Evolutionary conservation across 2,888 invertebrate species (phyloP).

Genomic region (Linnaemya vulpina): DNA sequence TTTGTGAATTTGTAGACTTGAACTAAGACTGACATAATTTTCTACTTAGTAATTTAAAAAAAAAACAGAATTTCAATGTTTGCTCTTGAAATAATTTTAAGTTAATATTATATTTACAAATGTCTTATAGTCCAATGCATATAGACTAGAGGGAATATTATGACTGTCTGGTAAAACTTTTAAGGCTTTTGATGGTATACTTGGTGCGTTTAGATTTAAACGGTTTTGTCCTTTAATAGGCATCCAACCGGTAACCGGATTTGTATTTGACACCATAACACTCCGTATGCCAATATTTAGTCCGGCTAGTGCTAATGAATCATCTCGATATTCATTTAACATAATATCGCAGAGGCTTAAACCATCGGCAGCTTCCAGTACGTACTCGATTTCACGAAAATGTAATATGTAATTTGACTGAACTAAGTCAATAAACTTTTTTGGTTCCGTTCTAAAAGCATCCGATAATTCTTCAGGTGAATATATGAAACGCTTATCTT

Average conservation of each 20-base stretch:
- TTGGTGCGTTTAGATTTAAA: constrained; percentile 19
- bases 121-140: constrained; percentile 66
- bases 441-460: constrained; percentile 87
- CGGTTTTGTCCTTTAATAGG: constrained; percentile 85
- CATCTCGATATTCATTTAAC: constrained; percentile 86
- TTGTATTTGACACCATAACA: constrained; percentile 88
- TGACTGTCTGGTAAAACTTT: constrained; percentile 45
- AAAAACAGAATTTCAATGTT: no score
- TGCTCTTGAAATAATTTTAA: not conserved
- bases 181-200: not conserved
- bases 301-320: constrained; percentile 83
- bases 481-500: constrained; percentile 84
- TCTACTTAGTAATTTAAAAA: no score
- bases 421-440: constrained; percentile 87
- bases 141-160: constrained; percentile 61
- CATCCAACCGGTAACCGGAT: constrained; percentile 89
- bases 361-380: constrained; percentile 85
- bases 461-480: constrained; percentile 87
- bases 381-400: constrained; percentile 87
- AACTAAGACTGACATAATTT: no score
- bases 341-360: constrained; percentile 89
- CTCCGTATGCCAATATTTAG: constrained; percentile 87
- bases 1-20: no score
- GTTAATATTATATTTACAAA: constrained; percentile 52
- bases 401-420: constrained; percentile 90